Evolutionary conservation across 1,140 invertebrate species (phyloP).

Genomic region (Oedothorax gibbosus): DNA sequence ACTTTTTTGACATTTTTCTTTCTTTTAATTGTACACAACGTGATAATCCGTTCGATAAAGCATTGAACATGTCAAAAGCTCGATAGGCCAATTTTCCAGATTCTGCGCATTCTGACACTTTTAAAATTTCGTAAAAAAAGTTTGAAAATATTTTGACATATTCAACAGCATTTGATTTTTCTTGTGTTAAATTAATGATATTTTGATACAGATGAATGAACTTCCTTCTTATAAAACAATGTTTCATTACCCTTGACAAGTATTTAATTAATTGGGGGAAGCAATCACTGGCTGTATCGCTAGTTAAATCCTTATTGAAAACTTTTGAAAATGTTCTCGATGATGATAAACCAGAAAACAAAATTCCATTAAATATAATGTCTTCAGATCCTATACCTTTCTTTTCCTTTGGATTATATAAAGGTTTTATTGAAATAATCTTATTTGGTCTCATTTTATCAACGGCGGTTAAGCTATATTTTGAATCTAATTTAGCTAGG

Average conservation of each 20-base stretch:
- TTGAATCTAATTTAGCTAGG: constrained; percentile 8
- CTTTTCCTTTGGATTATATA: not conserved
- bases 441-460: constrained; percentile 7
- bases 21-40: constrained; percentile 31
- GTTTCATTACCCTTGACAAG: constrained; percentile 35
- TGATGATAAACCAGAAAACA: constrained; percentile 41
- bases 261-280: constrained; percentile 28
- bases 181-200: constrained; percentile 3
- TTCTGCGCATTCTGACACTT: constrained; percentile 18
- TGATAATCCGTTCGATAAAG: constrained; percentile 21
- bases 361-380: constrained; percentile 38
- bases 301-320: constrained; percentile 23
- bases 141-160: constrained; percentile 41
- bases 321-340: constrained; percentile 32
- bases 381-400: constrained; percentile 13
- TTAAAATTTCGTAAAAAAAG: constrained; percentile 28
- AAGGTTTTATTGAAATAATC: not conserved
- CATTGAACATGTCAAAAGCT: constrained; percentile 43
- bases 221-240: constrained; percentile 34
- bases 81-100: constrained; percentile 23
- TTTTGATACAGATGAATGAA: constrained; percentile 19
- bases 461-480: not conserved
- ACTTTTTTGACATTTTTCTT: constrained; percentile 29
- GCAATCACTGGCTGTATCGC: constrained; percentile 14
- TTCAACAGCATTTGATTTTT: constrained; percentile 4